phyloP scores from a whole-genome alignment of 1,140 invertebrate species.

The Solen grandis region DNA sequence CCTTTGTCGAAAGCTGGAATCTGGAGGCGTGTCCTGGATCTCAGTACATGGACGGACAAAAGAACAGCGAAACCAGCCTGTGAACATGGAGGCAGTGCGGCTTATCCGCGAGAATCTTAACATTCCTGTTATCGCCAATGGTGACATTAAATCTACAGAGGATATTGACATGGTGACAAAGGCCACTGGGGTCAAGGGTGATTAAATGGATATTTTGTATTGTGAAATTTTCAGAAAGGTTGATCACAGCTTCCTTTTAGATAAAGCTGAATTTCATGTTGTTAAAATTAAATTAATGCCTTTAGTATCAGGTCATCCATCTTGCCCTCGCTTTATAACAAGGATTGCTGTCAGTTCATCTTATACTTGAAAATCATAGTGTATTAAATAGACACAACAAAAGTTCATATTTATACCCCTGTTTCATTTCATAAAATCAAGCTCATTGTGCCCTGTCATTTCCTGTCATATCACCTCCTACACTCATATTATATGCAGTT shows the following conservation, averaged over 20 bases:
- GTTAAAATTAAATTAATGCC: neutral
- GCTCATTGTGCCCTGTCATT: no score
- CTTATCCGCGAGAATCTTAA: slow-evolving; percentile 87
- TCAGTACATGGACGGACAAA: slow-evolving; percentile 94
- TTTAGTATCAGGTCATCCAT: no score
- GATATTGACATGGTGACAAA: slow-evolving; percentile 87
- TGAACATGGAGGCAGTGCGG: slow-evolving; percentile 88
- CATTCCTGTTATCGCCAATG: slow-evolving; percentile 95
- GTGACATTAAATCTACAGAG: slow-evolving; percentile 88
- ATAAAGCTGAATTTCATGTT: neutral
- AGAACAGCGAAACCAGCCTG: slow-evolving; percentile 89
- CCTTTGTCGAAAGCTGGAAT: slow-evolving; percentile 90
- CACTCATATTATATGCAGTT: no score
- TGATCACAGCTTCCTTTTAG: neutral
- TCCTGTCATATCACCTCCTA: no score
- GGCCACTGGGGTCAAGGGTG: slow-evolving; percentile 88
- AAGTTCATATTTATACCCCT: no score
- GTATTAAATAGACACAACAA: no score
- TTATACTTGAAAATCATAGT: no score
- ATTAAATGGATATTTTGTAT: no score
- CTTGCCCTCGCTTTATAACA: no score
- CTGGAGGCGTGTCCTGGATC: slow-evolving; percentile 92
- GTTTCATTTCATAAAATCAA: no score
- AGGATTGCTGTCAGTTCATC: no score
- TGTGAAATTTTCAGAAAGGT: neutral